phyloP scores from a whole-genome alignment of 2,113 vertebrate species.

The Empidonax alnorum region DNA sequence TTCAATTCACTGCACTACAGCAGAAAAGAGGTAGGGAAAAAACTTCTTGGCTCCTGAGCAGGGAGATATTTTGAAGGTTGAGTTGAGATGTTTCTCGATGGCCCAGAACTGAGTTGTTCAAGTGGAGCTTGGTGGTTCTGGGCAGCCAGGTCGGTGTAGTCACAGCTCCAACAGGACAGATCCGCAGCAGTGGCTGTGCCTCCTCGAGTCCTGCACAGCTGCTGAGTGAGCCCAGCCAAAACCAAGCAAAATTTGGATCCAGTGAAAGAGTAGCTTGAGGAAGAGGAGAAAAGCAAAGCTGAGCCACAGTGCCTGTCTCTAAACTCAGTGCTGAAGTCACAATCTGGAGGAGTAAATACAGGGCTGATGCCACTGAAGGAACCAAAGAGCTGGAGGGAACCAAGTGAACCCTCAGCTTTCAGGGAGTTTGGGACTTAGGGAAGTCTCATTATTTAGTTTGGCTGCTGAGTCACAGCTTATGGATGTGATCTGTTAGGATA shows the following conservation, averaged over 20 bases:
- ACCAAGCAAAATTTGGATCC: constrained; percentile 67
- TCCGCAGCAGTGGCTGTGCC: not conserved
- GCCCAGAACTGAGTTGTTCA: not conserved
- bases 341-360: constrained; percentile 76
- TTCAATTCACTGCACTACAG: not conserved
- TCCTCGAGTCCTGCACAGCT: constrained; percentile 22
- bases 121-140: not conserved
- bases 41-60: not conserved
- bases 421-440: not conserved
- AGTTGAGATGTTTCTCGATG: not conserved
- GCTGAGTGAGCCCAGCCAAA: constrained; percentile 68
- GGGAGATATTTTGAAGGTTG: not conserved
- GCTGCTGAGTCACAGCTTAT: not conserved
- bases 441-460: not conserved
- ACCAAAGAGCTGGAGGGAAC: constrained; percentile 78
- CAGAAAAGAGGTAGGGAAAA: not conserved
- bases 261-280: constrained; percentile 74
- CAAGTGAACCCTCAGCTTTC: constrained; percentile 56
- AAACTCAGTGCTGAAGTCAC: constrained; percentile 75
- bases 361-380: constrained; percentile 71
- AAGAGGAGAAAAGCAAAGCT: constrained; percentile 71
- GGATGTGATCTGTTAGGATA: not conserved
- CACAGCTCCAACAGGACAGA: not conserved
- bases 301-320: constrained; percentile 75
- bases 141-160: not conserved